Conservation (phyloP, 2,888 invertebrate genomes). For the Isotomurus palustris region DNA sequence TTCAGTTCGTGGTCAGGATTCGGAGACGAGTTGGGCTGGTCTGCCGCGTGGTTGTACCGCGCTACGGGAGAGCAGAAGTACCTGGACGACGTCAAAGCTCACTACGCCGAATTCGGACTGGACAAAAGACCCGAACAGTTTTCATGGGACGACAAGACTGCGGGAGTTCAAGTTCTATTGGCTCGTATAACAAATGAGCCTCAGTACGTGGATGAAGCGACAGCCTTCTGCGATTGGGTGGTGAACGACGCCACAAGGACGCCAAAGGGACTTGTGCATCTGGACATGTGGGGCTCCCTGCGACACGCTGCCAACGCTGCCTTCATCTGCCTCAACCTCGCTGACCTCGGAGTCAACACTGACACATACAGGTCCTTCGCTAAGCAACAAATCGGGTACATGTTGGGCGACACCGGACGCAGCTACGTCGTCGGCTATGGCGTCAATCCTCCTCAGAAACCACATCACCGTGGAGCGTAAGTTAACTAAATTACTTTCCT, state of each 20-base stretch:
- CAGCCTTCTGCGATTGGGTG: slow-evolving; percentile 56
- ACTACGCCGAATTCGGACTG: slow-evolving; percentile 54
- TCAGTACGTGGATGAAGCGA: slow-evolving; percentile 52
- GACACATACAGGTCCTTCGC: slow-evolving; percentile 54
- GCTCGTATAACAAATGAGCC: slow-evolving; percentile 52
- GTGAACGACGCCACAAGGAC: slow-evolving; percentile 53
- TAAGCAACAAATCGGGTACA: slow-evolving; percentile 56
- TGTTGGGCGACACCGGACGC: slow-evolving; percentile 55
- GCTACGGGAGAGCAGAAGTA: slow-evolving; percentile 54
- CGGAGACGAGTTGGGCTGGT: slow-evolving; percentile 59
- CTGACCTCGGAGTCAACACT: slow-evolving; percentile 49
- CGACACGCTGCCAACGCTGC: slow-evolving; percentile 58
- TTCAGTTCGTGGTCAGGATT: slow-evolving; percentile 53
- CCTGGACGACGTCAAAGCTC: slow-evolving; percentile 54
- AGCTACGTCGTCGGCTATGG: slow-evolving; percentile 59
- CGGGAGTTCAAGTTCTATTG: slow-evolving; percentile 56
- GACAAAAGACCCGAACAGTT: slow-evolving; percentile 55
- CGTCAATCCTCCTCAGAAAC: slow-evolving; percentile 54
- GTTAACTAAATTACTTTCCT: slow-evolving; percentile 1
- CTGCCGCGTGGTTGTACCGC: slow-evolving; percentile 57
- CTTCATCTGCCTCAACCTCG: slow-evolving; percentile 55
- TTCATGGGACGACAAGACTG: slow-evolving; percentile 57
- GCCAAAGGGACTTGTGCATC: slow-evolving; percentile 56
- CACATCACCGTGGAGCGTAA: slow-evolving; percentile 57
- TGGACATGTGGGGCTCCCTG: slow-evolving; percentile 56